Conservation (phyloP, 2,888 invertebrate genomes). For the Catonia carolina region DNA sequence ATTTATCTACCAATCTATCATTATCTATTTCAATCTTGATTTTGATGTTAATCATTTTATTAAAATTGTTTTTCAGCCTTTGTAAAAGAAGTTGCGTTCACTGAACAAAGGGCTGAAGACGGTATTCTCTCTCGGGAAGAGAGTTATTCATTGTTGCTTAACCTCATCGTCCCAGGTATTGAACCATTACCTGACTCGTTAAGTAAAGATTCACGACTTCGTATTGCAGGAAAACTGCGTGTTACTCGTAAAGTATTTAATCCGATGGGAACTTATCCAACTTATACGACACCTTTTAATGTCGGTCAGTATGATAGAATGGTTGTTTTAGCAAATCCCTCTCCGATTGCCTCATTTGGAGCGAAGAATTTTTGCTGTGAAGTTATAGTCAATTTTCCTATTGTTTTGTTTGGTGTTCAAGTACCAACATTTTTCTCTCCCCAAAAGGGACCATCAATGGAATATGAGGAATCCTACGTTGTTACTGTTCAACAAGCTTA, state of each 20-base stretch:
- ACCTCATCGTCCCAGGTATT: conserved; percentile 17
- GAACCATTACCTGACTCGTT: conserved; percentile 21
- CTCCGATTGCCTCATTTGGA: conserved; percentile 15
- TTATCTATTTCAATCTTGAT: no score
- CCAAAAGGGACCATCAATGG: conserved; percentile 1
- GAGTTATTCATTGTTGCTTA: conserved; percentile 22
- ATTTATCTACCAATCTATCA: no score
- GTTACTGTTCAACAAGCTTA: conserved; percentile 19
- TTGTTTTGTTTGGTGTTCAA: conserved; percentile 18
- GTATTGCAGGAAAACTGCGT: conserved; percentile 2
- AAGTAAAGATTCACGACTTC: conserved; percentile 4
- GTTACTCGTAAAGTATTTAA: conserved; percentile 8
- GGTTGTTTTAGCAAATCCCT: conserved; percentile 17
- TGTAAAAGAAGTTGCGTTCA: conserved; percentile 18
- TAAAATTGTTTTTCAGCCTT: conserved; percentile 8
- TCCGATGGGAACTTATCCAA: conserved; percentile 7
- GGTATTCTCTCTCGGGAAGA: conserved; percentile 21
- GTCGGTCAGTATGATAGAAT: conserved; percentile 4
- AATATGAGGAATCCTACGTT: conserved; percentile 22
- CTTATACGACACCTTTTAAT: background rate
- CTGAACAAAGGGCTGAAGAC: conserved; percentile 16
- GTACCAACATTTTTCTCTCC: conserved; percentile 21
- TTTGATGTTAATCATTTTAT: no score
- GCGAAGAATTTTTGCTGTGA: conserved; percentile 21
- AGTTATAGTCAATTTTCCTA: conserved; percentile 12